These are phyloP conservation scores for Allygus modestus DNA, from an alignment of 2,888 invertebrate genomes.

Conservation along the genomic window DNA sequence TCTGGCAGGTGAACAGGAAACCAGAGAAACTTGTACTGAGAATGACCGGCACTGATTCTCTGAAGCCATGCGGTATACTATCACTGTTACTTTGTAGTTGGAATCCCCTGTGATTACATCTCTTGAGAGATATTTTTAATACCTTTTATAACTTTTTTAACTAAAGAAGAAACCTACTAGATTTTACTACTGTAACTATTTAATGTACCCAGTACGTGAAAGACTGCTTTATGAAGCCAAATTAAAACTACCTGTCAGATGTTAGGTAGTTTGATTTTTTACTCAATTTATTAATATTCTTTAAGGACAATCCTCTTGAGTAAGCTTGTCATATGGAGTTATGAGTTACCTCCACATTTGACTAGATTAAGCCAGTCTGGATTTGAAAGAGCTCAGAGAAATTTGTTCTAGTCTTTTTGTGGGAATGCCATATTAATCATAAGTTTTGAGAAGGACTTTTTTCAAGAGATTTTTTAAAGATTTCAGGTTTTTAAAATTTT, in stretches of 20 bases:
- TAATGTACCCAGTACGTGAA: background rate
- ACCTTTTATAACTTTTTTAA: background rate
- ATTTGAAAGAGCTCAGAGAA: background rate
- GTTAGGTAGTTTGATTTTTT: background rate
- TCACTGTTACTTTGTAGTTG: constrained; percentile 1
- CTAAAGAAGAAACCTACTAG: background rate
- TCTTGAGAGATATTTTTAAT: constrained; percentile 3
- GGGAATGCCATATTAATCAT: background rate
- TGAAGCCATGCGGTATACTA: background rate
- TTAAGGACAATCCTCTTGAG: no score
- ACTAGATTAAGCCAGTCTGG: background rate
- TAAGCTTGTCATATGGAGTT: background rate
- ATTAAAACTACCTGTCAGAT: background rate
- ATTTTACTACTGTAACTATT: background rate
- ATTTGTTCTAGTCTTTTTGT: background rate
- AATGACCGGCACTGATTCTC: background rate
- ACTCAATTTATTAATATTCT: no score
- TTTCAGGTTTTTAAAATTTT: no score
- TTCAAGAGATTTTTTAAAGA: no score
- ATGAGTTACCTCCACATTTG: background rate
- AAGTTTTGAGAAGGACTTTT: no score
- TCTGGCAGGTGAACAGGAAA: background rate
- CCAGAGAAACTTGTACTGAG: background rate
- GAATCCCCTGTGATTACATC: background rate
- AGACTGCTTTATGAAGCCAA: background rate